These are phyloP conservation scores for Phaethornis superciliosus DNA, from an alignment of 2,113 vertebrate species.

Conservation along the genomic window DNA sequence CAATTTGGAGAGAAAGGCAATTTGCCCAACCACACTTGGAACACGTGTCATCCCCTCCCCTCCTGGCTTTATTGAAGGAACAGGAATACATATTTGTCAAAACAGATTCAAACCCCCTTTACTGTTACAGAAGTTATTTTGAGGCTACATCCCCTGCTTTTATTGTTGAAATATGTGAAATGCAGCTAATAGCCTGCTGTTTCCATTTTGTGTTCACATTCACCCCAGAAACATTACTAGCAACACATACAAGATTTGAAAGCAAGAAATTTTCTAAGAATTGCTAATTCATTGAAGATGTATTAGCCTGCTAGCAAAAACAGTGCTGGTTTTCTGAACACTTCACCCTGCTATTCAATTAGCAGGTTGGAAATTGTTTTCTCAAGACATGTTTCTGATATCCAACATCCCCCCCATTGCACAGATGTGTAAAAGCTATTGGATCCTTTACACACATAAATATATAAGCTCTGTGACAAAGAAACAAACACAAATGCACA, in stretches of 20 bases:
- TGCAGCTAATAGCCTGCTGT: not conserved
- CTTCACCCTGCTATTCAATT: not conserved
- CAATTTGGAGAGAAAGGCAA: not conserved
- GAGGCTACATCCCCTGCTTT: not conserved
- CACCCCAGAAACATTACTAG: not conserved
- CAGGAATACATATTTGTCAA: not conserved
- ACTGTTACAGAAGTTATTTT: not conserved
- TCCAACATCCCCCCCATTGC: not conserved
- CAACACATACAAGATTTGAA: not conserved
- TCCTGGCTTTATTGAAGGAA: not conserved
- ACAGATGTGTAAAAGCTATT: not conserved
- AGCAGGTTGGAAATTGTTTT: not conserved
- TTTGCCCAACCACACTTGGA: not conserved
- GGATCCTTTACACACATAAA: not conserved
- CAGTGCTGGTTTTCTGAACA: not conserved
- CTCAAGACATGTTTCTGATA: not conserved
- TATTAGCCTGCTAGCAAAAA: not conserved
- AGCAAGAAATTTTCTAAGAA: not conserved
- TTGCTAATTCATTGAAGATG: not conserved
- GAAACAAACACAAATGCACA: not conserved
- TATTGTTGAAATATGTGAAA: not conserved
- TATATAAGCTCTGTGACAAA: not conserved
- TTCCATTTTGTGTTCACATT: not conserved
- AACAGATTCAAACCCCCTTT: not conserved
- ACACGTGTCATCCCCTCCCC: not conserved